These are phyloP conservation scores for Callochromis pleurospilus DNA, from an alignment of 2,113 vertebrate genomes.

Conservation along the genomic window DNA sequence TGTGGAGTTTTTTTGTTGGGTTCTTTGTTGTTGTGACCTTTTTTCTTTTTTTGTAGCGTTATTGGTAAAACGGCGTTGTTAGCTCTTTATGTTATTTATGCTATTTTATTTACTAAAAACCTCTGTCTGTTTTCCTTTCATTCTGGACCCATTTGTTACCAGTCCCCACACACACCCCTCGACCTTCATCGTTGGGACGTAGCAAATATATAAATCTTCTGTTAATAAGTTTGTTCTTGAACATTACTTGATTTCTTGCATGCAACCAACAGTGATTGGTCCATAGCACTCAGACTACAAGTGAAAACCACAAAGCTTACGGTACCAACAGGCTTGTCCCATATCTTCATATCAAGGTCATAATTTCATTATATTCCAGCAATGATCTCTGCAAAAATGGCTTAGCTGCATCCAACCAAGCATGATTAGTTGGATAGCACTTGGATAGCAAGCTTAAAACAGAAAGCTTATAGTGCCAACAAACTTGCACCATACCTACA, in stretches of 20 bases:
- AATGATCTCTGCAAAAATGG: not conserved
- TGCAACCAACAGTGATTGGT: not conserved
- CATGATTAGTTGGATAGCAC: not conserved
- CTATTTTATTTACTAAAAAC: not conserved
- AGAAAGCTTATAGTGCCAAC: not conserved
- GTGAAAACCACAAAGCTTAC: not conserved
- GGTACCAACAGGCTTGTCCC: not conserved
- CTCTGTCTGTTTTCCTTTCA: not conserved
- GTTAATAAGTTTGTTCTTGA: not conserved
- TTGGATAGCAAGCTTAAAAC: not conserved
- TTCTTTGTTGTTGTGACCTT: not conserved
- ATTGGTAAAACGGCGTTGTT: accelerated
- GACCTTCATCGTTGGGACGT: accelerated
- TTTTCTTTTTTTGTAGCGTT: not conserved
- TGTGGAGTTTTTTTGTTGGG: not conserved
- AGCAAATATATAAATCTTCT: not conserved
- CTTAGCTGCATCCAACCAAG: not conserved
- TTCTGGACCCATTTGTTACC: not conserved
- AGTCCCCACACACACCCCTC: not conserved
- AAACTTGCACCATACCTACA: not conserved
- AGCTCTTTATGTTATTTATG: not conserved
- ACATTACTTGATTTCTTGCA: not conserved
- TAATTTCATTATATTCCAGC: not conserved
- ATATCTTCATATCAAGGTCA: not conserved
- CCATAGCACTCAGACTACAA: not conserved